phyloP scores from a whole-genome alignment of 2,888 invertebrate genomes.

The Drosophila bunnanda region DNA sequence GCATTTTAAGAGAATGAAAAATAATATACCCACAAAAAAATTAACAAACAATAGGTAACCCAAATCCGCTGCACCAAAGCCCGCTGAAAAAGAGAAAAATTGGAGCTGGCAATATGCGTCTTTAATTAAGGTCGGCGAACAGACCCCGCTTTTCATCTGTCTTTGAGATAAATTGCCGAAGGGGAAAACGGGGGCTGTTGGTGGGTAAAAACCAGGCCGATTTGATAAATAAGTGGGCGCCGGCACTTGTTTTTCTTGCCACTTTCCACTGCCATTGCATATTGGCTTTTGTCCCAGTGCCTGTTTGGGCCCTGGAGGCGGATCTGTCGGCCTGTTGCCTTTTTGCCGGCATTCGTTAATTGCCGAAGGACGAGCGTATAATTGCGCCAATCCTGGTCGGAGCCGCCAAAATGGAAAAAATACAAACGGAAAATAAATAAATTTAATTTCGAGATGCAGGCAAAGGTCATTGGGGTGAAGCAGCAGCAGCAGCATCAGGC shows the following conservation, averaged over 20 bases:
- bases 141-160: constrained; percentile 49
- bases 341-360: constrained; percentile 61
- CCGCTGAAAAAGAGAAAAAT: constrained; percentile 31
- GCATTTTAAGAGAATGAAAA: too few relatives aligned
- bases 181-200: constrained; percentile 4
- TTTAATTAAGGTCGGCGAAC: constrained; percentile 74
- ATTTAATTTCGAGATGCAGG: constrained; percentile 45
- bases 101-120: constrained; percentile 68
- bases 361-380: constrained; percentile 72
- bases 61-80: constrained; percentile 1
- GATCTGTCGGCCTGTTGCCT: constrained; percentile 39
- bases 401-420: constrained; percentile 24
- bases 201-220: constrained; percentile 46
- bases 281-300: constrained; percentile 39
- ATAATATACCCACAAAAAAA: not conserved
- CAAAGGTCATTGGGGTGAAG: constrained; percentile 59
- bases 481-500: not conserved
- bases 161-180: constrained; percentile 70
- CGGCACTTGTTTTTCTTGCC: constrained; percentile 9
- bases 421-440: constrained; percentile 43
- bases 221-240: constrained; percentile 73
- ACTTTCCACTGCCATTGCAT: constrained; percentile 30
- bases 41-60: not conserved
- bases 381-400: constrained; percentile 73
- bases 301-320: constrained; percentile 38